Evolutionary conservation across 2,797 vertebrate genomes (phyloP), one percentile per base, ranked within the genome.

Genomic region (Novumbra hubbsi): DNA sequence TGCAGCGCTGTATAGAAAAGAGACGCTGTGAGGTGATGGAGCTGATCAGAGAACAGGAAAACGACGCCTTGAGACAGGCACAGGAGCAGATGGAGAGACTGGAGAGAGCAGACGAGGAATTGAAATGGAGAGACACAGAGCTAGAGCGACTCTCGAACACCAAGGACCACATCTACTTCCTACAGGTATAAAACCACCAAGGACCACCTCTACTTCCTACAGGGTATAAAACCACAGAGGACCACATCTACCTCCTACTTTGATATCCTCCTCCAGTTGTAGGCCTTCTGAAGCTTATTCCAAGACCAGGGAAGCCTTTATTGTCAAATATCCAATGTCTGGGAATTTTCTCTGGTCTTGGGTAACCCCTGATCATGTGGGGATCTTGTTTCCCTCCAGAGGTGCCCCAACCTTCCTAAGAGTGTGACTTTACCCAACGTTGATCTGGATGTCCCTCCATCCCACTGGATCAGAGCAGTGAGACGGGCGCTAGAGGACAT

Each of bases 51-150:
- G 87, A 75, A 32, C 93, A 94, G 88, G 91, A 93, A 41, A 90
- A 89, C 80, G 81, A 15, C 0, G 86, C 86, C 0, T 67, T 89
- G 41, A 48, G 76, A 63, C 89, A 91, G 78, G 90, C 91, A 0
- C 81, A 88, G 75, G 91, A 88, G 73, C 85, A 95, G 68, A 84
- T 95, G 85, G 88, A 90, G 48, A 92, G 88, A 45, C 87, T 96
- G 77, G 93, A 95, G 75, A 91, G 88, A 83, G 94, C 95, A 82
- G 91, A 95, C 0, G 21, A 68, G 0, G 91, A 93, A 70, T 87
- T 95, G 78, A 93, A 89, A 81, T 92, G 82, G 71, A 84, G 77
- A 28, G 92, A 91, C 16, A 4, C 81, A 0, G 87, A 91, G 73
- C 74, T 93, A 49, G 89, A 88, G 28, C 84, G 80, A n/a, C 89